phyloP scores from a whole-genome alignment of 35 echinoderm and acorn worm species.

The Lytechinus pictus region DNA sequence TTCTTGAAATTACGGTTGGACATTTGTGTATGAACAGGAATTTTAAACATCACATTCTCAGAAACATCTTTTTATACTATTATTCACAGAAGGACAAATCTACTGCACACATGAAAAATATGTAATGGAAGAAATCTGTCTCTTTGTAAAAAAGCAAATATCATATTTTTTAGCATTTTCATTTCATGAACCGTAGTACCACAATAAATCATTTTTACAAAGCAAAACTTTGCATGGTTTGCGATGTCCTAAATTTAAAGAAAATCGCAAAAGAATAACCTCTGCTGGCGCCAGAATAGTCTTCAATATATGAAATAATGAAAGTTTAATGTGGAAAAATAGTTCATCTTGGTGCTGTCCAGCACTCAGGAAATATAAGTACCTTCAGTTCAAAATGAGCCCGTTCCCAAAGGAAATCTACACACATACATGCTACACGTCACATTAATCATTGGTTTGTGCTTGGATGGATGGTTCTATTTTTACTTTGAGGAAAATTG shows the following conservation, averaged over 20 bases:
- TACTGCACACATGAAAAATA: no score
- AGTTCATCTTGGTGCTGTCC: not conserved
- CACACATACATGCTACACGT: not conserved
- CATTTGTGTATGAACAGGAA: no score
- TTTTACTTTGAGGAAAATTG: not conserved
- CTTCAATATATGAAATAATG: no score
- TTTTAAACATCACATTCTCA: no score
- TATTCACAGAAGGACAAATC: no score
- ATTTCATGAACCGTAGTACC: no score
- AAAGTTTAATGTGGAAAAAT: no score
- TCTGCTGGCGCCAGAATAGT: not conserved
- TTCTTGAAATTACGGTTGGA: no score
- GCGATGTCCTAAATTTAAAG: not conserved
- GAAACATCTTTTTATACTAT: no score
- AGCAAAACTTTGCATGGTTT: not conserved
- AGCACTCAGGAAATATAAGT: not conserved
- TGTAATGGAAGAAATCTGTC: no score
- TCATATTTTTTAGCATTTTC: no score
- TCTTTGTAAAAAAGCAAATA: no score
- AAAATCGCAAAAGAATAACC: not conserved
- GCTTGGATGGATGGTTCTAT: not conserved
- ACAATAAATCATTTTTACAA: not conserved
- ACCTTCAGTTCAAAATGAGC: not conserved
- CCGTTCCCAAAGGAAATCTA: not conserved
- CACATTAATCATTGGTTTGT: not conserved